Percentiles rank a stretch among this genome's conserved stretches.
Conservation (phyloP, 1,140 invertebrate species). For the Maniola jurtina region DNA sequence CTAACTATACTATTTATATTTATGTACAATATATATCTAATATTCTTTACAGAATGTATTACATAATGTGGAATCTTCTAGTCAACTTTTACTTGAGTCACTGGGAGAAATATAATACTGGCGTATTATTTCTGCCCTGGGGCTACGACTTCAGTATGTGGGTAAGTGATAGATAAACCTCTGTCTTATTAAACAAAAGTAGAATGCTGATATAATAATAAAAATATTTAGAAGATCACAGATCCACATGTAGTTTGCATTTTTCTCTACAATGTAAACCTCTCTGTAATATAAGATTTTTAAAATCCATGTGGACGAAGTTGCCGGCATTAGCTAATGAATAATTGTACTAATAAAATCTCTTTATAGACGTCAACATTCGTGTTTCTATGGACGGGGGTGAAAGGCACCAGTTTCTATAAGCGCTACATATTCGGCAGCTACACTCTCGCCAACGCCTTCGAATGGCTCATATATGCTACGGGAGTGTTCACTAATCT, state of each 20-base stretch:
- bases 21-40: neutral
- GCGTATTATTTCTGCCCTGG: constrained; percentile 97
- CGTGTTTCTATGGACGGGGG: constrained; percentile 80
- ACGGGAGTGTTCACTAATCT: constrained; percentile 91
- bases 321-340: neutral
- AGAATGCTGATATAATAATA: no score
- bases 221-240: no score
- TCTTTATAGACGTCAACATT: constrained; percentile 59
- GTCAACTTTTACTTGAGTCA: constrained; percentile 96
- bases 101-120: constrained; percentile 99
- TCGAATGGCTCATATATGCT: constrained; percentile 91
- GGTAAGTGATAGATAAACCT: constrained; percentile 83
- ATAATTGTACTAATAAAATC: neutral
- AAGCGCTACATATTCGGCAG: constrained; percentile 87
- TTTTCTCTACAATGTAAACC: neutral
- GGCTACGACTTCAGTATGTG: constrained; percentile 97
- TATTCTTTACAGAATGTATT: constrained; percentile 84
- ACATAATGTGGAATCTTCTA: constrained; percentile 93
- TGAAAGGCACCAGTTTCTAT: constrained; percentile 89
- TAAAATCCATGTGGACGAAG: neutral
- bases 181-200: neutral
- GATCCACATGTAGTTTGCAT: no score
- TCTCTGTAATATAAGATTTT: neutral
- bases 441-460: constrained; percentile 85
- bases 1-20: no score